Conservation (phyloP, 2,888 invertebrate species). For the Cephus nigrinus region DNA sequence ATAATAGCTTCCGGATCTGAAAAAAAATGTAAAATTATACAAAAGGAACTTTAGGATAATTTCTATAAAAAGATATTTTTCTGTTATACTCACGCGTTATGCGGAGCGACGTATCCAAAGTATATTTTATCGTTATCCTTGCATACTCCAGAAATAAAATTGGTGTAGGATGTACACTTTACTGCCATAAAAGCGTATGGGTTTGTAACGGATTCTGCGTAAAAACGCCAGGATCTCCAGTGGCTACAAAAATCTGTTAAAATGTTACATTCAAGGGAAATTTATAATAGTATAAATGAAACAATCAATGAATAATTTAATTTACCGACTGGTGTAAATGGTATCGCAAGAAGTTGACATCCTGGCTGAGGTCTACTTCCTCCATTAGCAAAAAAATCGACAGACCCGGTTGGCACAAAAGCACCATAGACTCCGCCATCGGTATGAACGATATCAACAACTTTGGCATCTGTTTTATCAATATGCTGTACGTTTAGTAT, state of each 20-base stretch:
- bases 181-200: conserved; percentile 31
- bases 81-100: conserved; percentile 33
- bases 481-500: conserved; percentile 39
- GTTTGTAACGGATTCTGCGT: conserved; percentile 34
- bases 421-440: conserved; percentile 48
- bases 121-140: conserved; percentile 27
- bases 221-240: conserved; percentile 40
- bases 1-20: conserved; percentile 30
- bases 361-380: conserved; percentile 52
- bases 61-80: not conserved
- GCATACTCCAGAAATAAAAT: conserved; percentile 31
- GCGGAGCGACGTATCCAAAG: conserved; percentile 39
- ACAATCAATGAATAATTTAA: not conserved
- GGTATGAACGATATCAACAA: conserved; percentile 51
- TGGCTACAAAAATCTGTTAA: conserved; percentile 36
- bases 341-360: conserved; percentile 34
- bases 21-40: conserved; percentile 6
- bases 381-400: conserved; percentile 50
- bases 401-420: conserved; percentile 36
- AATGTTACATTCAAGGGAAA: not conserved
- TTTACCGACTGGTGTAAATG: conserved; percentile 31
- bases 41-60: not conserved
- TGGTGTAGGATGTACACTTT: conserved; percentile 28
- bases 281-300: not conserved
- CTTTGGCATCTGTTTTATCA: conserved; percentile 31